Evolutionary conservation across 2,113 vertebrate species (phyloP).

Genomic region (Ptychochromis oligacanthus): DNA sequence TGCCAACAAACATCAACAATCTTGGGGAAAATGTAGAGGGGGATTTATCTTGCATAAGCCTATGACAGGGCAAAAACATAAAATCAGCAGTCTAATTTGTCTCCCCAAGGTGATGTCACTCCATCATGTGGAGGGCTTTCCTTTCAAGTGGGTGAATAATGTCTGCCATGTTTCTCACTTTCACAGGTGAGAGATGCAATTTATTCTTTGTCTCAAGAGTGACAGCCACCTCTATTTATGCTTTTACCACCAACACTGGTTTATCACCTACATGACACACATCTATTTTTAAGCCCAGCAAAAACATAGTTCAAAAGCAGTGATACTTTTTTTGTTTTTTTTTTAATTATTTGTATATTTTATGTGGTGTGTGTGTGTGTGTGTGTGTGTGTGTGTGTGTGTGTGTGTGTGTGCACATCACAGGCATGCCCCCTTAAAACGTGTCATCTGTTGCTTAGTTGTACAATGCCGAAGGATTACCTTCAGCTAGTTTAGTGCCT

Average conservation of each 20-base stretch:
- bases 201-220: conserved; percentile 43
- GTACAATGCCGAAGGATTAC: not conserved
- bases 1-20: conserved; percentile 77
- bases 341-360: not conserved
- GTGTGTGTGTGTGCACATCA: not conserved
- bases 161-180: conserved; percentile 57
- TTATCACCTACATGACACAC: conserved; percentile 41
- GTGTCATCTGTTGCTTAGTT: conserved; percentile 49
- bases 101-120: conserved; percentile 76
- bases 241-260: conserved; percentile 41
- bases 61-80: conserved; percentile 74
- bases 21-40: conserved; percentile 53
- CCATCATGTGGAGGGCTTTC: conserved; percentile 66
- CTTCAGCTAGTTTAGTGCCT: conserved; percentile 1
- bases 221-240: conserved; percentile 47
- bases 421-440: too few species aligned
- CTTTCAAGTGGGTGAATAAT: conserved; percentile 58
- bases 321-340: not conserved
- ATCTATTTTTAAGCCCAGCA: conserved; percentile 22
- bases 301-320: not conserved
- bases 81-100: conserved; percentile 76
- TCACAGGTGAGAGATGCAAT: conserved; percentile 58
- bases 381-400: not conserved
- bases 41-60: conserved; percentile 69
- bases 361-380: too few species aligned